Base-by-base conservation (phyloP, 2,113 vertebrate genomes). In the Aplodontia rufa region DNA sequence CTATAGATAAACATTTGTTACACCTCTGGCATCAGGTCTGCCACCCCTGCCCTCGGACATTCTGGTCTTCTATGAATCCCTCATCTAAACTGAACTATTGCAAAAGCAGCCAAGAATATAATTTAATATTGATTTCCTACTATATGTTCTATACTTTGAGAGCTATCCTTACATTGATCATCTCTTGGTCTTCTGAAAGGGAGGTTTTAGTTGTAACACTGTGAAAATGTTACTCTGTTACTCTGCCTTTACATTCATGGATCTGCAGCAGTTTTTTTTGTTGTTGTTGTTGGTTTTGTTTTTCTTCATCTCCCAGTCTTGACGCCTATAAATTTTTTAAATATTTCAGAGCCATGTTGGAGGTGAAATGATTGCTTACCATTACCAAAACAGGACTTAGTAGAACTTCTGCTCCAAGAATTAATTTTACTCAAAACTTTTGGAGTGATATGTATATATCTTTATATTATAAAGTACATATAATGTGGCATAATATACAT, bases 61-160 rank as follows among this genome's bases (percentile, higher is more conserved):
- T 6, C 24, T 5, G 40, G 8, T 11, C 9, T 42, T 64, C 58
- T 82, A 42, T 6, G 45, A 93, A 4, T 4, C 4, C 11, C 9
- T 82, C 14, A 40, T 32, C 6, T 26, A 90, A 60, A 68, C n/a
- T 62, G 40, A 91, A 55, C 35, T 76, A 32, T 14, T 84, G 19
- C 26, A 72, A 82, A 96, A 93, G 14, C 30, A 68, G 8, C 12
- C 47, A 80, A 47, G 14, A 66, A 58, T 62, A 32, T 68, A 47
- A 82, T 93, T 84, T 75, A n/a, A 80, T 49, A 60, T 81, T 94
- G 49, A 82, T 86, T 89, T 79, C 24, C 35, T 90, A 45, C 26
- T 58, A 3, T 28, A 68, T 75, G 24, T 42, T 28, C 32, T 72
- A 47, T 82, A 47, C 0, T 71, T 13, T 83, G 62, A 94, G 55